phyloP scores from a whole-genome alignment of 2,888 invertebrate species.

The Spatulosminthurus flaviceps region DNA sequence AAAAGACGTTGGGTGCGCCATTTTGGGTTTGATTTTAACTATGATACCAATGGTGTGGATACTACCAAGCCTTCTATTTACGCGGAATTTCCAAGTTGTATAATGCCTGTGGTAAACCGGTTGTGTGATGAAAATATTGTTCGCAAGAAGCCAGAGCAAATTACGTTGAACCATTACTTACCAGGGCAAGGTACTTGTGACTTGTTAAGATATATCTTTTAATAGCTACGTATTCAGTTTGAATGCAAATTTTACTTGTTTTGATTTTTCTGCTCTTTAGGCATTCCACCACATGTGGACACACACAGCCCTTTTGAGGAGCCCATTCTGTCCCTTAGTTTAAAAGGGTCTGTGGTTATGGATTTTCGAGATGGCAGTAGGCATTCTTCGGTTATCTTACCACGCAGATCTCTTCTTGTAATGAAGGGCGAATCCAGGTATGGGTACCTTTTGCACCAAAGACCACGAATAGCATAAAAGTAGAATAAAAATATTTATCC shows the following conservation, averaged over 20 bases:
- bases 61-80: conserved; percentile 72
- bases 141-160: conserved; percentile 76
- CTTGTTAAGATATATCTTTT: too few species aligned
- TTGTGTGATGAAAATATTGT: conserved; percentile 68
- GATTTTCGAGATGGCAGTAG: conserved; percentile 79
- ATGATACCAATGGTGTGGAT: conserved; percentile 87
- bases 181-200: conserved; percentile 89
- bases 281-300: conserved; percentile 95
- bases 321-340: conserved; percentile 85
- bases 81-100: conserved; percentile 76
- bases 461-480: too few species aligned
- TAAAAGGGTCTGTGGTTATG: conserved; percentile 86
- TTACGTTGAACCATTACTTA: conserved; percentile 84
- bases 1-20: conserved; percentile 89
- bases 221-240: too few species aligned
- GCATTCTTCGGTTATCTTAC: conserved; percentile 74
- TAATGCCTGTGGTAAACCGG: conserved; percentile 74
- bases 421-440: conserved; percentile 82
- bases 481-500: too few species aligned
- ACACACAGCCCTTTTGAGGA: conserved; percentile 94
- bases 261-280: too few species aligned
- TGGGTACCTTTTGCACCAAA: too few species aligned
- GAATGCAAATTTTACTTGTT: too few species aligned
- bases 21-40: conserved; percentile 91
- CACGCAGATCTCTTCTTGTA: conserved; percentile 77